Percentiles rank a stretch among this genome's conserved stretches.
Evolutionary conservation across 2,113 vertebrate species (phyloP).

Genomic region (Zapornia atra): DNA sequence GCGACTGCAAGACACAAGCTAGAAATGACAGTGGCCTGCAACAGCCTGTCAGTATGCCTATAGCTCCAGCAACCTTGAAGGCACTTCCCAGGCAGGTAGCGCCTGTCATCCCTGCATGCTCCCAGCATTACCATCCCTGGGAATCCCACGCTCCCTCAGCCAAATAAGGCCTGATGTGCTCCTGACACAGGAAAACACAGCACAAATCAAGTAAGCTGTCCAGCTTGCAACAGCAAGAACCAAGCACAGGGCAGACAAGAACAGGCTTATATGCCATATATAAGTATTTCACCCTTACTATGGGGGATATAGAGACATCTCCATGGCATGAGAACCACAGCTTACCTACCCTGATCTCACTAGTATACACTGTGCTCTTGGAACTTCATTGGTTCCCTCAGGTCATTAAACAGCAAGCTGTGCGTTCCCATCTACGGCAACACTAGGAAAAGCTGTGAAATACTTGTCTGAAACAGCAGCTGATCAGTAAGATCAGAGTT

Average conservation of each 20-base stretch:
- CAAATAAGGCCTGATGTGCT: accelerated
- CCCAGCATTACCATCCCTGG: not conserved
- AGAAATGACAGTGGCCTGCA: accelerated
- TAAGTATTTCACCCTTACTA: not conserved
- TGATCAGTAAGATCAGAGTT: not conserved
- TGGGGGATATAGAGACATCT: not conserved
- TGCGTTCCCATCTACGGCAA: not conserved
- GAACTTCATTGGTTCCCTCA: not conserved
- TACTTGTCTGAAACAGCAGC: not conserved
- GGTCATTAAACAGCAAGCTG: not conserved
- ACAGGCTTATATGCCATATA: accelerated
- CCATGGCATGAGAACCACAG: accelerated
- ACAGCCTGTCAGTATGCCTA: not conserved
- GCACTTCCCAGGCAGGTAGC: not conserved
- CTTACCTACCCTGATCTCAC: not conserved
- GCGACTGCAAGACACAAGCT: not conserved
- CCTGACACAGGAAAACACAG: accelerated
- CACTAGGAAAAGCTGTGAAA: not conserved
- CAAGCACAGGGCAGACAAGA: accelerated
- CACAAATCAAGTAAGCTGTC: accelerated
- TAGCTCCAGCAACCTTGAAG: accelerated
- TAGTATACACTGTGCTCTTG: accelerated
- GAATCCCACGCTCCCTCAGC: not conserved
- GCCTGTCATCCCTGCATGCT: accelerated
- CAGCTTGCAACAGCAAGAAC: accelerated